Base-by-base conservation (phyloP, 2,113 vertebrate species). In the Xenopus borealis region DNA sequence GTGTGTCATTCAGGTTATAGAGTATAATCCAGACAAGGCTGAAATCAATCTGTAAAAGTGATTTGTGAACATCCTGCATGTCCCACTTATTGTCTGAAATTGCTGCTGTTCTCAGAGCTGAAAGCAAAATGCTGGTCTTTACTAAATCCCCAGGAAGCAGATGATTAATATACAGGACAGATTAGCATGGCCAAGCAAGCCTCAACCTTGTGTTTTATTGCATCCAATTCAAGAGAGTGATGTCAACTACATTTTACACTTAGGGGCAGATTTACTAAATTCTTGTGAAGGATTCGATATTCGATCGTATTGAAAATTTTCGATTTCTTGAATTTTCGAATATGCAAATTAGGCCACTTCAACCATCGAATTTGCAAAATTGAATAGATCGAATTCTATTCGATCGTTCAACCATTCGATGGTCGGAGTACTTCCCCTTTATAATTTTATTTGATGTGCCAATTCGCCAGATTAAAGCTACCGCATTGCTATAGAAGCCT, bases 71-170 rank as follows among this genome's bases (percentile, higher is more conserved):
- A 30, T 75, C 68, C 69, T 23, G 12, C 57, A 69, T 76, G 73
- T 69, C 66, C 73, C 73, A 76, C 73, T 76, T 76, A 63, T 59
- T 40, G 73, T 40, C 50, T 61, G 46, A 45, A 47, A 76, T 69
- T 69, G 73, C 58, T 63, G 66, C 19, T 61, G 18, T 62, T 68
- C 72, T 62, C 57, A 2, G 72, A 69, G 58, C 73, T 63, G 62
- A 62, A 69, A 69, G 66, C 55, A 69, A 76, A 76, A 76, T 69
- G 57, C 66, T 55, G 45, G 73, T 66, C 73, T 76, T 76, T 76
- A 53, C 58, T 76, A 76, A 76, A 76, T 76, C 73, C 73, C 59
- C 66, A 63, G 73, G 73, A 76, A 76, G 58, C 73, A 76, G 73
- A 76, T 76, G 73, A 76, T 76, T 76, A 76, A 69, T 46, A 69